These are phyloP conservation scores for Catagonus wagneri DNA, from an alignment of 2,113 vertebrate genomes.

Conservation along the genomic window DNA sequence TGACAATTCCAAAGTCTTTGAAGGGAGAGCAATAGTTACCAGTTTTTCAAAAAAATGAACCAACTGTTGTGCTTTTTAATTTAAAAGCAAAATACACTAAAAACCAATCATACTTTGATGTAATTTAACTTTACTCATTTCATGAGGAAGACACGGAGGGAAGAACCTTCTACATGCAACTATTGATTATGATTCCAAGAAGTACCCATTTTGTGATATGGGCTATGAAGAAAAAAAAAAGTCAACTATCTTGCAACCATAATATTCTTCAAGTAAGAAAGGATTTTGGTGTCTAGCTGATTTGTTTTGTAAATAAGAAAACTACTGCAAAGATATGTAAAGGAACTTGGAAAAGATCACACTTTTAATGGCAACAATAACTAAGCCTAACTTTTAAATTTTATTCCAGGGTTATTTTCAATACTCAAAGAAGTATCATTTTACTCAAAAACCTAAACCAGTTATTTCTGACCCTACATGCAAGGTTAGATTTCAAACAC, in stretches of 20 bases:
- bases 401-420: not conserved
- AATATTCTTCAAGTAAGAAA: constrained; percentile 22
- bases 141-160: constrained; percentile 5
- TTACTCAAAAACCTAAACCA: constrained; percentile 54
- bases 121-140: constrained; percentile 33
- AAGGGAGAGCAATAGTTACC: not conserved
- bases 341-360: constrained; percentile 31
- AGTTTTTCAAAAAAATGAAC: not conserved
- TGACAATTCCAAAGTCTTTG: constrained; percentile 39
- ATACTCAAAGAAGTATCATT: not conserved
- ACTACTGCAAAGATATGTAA: not conserved
- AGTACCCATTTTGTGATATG: not conserved
- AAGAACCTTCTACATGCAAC: not conserved
- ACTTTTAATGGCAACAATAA: not conserved
- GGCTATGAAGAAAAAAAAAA: not conserved
- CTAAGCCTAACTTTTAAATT: constrained; percentile 42
- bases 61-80: not conserved
- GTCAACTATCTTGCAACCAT: not conserved
- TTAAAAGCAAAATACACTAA: constrained; percentile 49
- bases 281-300: not conserved
- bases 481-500: not conserved
- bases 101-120: constrained; percentile 19
- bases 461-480: not conserved
- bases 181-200: not conserved
- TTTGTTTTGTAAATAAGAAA: constrained; percentile 29